Evolutionary conservation across 2,797 vertebrate species (phyloP).

Genomic region (Acanthurus tractus): DNA sequence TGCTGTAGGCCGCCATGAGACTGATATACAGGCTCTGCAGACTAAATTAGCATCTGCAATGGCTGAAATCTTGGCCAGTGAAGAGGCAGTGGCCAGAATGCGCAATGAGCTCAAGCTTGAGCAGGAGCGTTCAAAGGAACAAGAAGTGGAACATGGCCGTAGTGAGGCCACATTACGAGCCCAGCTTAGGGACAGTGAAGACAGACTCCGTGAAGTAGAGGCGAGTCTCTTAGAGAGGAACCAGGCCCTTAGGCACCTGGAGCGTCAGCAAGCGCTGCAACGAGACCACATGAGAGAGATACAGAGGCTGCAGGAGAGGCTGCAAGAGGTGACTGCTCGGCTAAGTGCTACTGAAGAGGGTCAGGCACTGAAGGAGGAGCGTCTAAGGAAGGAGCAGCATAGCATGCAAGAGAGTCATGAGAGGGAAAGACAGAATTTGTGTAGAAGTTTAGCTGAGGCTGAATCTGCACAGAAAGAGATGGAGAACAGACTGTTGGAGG

Average conservation of each 20-base stretch:
- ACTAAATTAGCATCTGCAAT: conserved; percentile 90
- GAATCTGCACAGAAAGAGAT: conserved; percentile 88
- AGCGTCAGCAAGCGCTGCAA: conserved; percentile 93
- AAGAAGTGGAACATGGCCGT: conserved; percentile 89
- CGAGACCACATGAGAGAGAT: conserved; percentile 92
- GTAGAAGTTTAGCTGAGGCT: conserved; percentile 88
- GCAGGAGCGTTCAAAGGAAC: conserved; percentile 90
- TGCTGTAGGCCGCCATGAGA: conserved; percentile 90
- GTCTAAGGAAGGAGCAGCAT: conserved; percentile 90
- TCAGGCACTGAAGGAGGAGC: conserved; percentile 91
- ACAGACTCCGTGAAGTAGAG: conserved; percentile 91
- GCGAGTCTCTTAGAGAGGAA: conserved; percentile 92
- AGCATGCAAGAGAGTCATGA: conserved; percentile 91
- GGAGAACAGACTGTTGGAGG: conserved; percentile 89
- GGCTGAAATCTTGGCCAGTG: conserved; percentile 91
- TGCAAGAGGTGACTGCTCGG: conserved; percentile 89
- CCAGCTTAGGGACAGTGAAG: conserved; percentile 93
- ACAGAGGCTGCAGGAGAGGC: conserved; percentile 91
- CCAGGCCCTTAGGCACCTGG: conserved; percentile 92
- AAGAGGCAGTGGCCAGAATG: conserved; percentile 92
- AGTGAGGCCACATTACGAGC: conserved; percentile 86
- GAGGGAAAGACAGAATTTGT: conserved; percentile 90
- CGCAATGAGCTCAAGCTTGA: conserved; percentile 92
- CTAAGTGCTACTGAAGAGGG: conserved; percentile 90
- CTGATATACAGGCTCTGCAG: conserved; percentile 92